Evolutionary conservation across 1,140 invertebrate genomes (phyloP).

Genomic region (Brachionus rotundiformis): DNA sequence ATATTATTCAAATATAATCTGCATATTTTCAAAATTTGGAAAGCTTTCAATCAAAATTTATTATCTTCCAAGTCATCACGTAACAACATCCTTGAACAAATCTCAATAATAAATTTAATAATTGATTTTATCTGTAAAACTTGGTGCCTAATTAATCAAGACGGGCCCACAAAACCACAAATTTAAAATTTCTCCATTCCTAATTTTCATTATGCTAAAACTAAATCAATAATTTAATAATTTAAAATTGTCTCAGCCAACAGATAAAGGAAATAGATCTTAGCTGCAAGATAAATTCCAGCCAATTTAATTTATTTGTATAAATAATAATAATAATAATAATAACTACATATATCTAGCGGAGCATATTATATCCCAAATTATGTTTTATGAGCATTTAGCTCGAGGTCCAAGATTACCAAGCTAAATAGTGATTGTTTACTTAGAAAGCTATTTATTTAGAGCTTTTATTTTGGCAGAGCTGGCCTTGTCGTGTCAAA

Average conservation of each 20-base stretch:
- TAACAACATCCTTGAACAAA: slow-evolving; percentile 6
- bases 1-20: neutral
- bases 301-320: too few species aligned
- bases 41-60: slow-evolving; percentile 5
- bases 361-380: neutral
- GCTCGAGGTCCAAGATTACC: neutral
- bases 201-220: neutral
- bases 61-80: neutral
- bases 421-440: neutral
- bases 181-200: neutral
- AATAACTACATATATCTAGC: too few species aligned
- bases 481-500: neutral
- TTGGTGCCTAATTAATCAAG: neutral
- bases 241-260: neutral
- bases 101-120: neutral
- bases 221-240: neutral
- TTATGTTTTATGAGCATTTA: neutral
- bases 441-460: neutral
- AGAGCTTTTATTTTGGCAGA: neutral
- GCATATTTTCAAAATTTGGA: neutral
- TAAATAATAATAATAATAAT: too few species aligned
- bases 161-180: neutral
- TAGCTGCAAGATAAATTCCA: neutral
- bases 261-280: neutral
- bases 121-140: neutral